Conservation (phyloP, 2,888 invertebrate species). For the Ichneumoninae sp. region DNA sequence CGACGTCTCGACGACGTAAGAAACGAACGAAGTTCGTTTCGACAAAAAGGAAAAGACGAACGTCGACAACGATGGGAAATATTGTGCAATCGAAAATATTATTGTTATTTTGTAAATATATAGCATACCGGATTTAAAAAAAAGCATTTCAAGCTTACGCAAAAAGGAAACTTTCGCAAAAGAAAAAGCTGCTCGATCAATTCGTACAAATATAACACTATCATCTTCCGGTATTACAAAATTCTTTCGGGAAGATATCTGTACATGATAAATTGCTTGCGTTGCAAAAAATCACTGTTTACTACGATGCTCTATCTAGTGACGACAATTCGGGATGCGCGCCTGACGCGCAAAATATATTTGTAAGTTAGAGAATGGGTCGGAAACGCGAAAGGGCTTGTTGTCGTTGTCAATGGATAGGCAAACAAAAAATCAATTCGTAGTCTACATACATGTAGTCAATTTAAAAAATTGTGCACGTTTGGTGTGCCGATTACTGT, state of each 20-base stretch:
- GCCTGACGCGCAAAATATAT: not conserved
- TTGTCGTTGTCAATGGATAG: constrained; percentile 29
- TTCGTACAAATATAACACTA: not conserved
- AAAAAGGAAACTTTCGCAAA: not conserved
- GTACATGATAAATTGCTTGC: not conserved
- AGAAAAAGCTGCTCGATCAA: not conserved
- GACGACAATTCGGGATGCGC: constrained; percentile 26
- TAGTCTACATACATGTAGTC: constrained; percentile 32
- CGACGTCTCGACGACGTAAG: constrained; percentile 2
- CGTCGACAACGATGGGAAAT: constrained; percentile 6
- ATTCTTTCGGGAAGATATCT: not conserved
- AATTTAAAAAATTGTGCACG: constrained; percentile 19
- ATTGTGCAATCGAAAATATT: constrained; percentile 25
- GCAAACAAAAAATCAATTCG: not conserved
- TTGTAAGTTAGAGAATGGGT: constrained; percentile 23
- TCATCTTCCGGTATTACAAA: not conserved
- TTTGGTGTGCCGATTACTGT: constrained; percentile 46
- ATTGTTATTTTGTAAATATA: constrained; percentile 21
- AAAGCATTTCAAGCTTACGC: not conserved
- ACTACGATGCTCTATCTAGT: constrained; percentile 30
- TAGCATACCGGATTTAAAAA: constrained; percentile 12
- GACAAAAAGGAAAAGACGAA: not conserved
- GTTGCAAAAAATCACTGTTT: not conserved
- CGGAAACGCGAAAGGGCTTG: constrained; percentile 26
- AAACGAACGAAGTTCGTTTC: constrained; percentile 15